Percentiles rank a stretch among this genome's conserved stretches.
phyloP scores from a whole-genome alignment of 2,888 invertebrate genomes.

The Rhingia campestris region DNA sequence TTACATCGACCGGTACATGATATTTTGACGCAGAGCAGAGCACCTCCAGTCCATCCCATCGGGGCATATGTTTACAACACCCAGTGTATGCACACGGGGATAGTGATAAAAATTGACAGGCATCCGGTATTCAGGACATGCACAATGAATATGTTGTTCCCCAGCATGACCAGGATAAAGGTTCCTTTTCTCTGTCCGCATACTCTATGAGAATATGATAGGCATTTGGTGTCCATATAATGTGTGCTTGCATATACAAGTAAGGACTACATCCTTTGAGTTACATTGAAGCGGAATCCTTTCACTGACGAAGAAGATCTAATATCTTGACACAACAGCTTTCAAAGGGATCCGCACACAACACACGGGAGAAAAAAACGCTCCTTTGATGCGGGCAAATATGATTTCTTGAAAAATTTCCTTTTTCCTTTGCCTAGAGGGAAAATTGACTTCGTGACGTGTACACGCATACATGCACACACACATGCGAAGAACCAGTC shows the following conservation, averaged over 20 bases:
- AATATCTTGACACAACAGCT: slow-evolving; percentile 55
- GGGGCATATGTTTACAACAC: background rate
- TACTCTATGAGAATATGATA: slow-evolving; percentile 30
- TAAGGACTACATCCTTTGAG: slow-evolving; percentile 51
- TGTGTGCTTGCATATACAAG: slow-evolving; percentile 36
- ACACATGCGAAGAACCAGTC: slow-evolving; percentile 17
- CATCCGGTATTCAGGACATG: slow-evolving; percentile 73
- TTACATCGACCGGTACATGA: slow-evolving; percentile 46
- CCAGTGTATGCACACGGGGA: background rate
- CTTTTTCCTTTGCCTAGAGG: slow-evolving; percentile 5
- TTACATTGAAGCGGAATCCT: slow-evolving; percentile 59
- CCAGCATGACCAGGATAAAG: slow-evolving; percentile 69
- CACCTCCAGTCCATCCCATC: too few species aligned
- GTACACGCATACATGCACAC: background rate
- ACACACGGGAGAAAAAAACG: slow-evolving; percentile 43
- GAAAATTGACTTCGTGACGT: slow-evolving; percentile 32
- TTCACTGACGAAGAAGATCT: slow-evolving; percentile 54
- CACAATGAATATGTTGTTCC: slow-evolving; percentile 66
- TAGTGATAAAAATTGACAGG: slow-evolving; percentile 69
- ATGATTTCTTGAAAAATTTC: slow-evolving; percentile 48
- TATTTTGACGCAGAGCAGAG: slow-evolving; percentile 28
- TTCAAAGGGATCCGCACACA: slow-evolving; percentile 31
- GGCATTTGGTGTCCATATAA: slow-evolving; percentile 64
- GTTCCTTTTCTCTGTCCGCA: slow-evolving; percentile 33
- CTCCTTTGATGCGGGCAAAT: slow-evolving; percentile 39